Conservation (phyloP, 2,888 invertebrate species). For the Frankliniella intonsa region DNA sequence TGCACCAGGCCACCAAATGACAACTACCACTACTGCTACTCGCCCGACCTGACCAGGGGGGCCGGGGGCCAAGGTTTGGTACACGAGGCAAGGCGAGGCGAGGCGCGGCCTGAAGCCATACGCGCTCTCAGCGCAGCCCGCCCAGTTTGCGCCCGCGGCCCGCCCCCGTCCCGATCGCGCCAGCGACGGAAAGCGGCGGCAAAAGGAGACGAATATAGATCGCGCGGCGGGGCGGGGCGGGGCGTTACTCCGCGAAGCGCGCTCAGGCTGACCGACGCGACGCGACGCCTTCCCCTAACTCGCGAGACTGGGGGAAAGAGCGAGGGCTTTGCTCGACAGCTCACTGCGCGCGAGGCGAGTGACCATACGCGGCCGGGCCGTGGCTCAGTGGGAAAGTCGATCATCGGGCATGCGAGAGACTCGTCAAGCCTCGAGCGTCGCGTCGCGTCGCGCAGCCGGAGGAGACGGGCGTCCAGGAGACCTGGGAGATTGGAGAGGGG, state of each 20-base stretch:
- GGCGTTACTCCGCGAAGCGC: background rate
- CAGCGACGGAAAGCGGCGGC: background rate
- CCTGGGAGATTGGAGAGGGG: too few relatives aligned
- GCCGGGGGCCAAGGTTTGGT: too few relatives aligned
- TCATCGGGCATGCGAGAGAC: too few relatives aligned
- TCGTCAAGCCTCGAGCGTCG: too few relatives aligned
- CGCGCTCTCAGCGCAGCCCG: background rate
- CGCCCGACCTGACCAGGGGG: too few relatives aligned
- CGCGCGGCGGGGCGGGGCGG: background rate
- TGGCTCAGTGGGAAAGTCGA: too few relatives aligned
- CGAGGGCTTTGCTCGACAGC: too few relatives aligned
- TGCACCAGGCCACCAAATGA: background rate
- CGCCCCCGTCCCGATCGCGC: background rate
- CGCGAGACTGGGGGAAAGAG: too few relatives aligned
- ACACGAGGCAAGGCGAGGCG: background rate
- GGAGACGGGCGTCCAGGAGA: too few relatives aligned
- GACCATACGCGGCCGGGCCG: too few relatives aligned
- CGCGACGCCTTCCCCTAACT: background rate
- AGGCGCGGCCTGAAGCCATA: background rate
- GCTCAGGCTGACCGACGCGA: background rate
- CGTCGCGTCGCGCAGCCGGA: too few relatives aligned
- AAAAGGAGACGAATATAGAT: conserved; percentile 17
- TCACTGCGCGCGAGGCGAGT: too few relatives aligned
- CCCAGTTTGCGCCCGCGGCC: background rate
- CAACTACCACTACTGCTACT: background rate